A percentile compares a stretch with the other conserved stretches of the same genome.
Evolutionary conservation across 2,888 invertebrate species (phyloP).

Genomic region (Diabrotica balteata): DNA sequence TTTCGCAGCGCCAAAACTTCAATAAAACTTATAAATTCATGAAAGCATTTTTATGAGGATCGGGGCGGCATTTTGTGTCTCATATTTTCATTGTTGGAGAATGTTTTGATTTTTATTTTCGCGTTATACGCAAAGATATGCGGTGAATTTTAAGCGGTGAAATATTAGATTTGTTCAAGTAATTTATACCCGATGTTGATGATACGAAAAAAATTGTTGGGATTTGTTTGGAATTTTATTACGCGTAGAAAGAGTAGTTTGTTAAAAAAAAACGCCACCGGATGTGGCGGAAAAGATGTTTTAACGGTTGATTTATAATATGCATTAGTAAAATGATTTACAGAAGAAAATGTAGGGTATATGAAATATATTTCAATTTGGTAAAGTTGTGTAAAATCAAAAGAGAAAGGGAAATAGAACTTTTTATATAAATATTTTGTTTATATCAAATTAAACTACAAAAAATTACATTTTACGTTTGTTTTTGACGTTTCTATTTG

Average conservation of each 20-base stretch:
- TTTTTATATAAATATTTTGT: no score
- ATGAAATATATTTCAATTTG: no score
- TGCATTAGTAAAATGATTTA: neutral
- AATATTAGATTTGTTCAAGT: constrained; percentile 28
- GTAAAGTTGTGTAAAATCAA: no score
- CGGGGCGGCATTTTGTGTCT: constrained; percentile 22
- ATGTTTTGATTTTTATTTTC: constrained; percentile 35
- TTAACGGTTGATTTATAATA: constrained; percentile 4
- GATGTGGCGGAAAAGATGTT: neutral
- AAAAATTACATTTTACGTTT: no score
- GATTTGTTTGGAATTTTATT: constrained; percentile 25
- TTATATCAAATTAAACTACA: no score
- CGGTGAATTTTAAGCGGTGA: constrained; percentile 29
- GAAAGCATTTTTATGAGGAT: constrained; percentile 35
- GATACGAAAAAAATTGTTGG: constrained; percentile 24
- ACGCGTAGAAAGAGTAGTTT: constrained; percentile 9
- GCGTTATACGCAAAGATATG: constrained; percentile 28
- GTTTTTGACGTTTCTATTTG: no score
- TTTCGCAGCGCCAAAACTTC: constrained; percentile 32
- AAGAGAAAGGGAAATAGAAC: no score
- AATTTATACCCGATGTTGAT: constrained; percentile 27
- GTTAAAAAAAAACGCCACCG: neutral
- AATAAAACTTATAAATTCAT: constrained; percentile 37
- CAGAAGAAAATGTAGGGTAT: neutral
- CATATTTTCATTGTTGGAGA: constrained; percentile 30